Evolutionary conservation across 30 jellyfish, hydroid and myxozoan species (phyloP), one percentile per base, ranked within the genome.

Genomic region (Aurelia aurita complex sp. Pacific): DNA sequence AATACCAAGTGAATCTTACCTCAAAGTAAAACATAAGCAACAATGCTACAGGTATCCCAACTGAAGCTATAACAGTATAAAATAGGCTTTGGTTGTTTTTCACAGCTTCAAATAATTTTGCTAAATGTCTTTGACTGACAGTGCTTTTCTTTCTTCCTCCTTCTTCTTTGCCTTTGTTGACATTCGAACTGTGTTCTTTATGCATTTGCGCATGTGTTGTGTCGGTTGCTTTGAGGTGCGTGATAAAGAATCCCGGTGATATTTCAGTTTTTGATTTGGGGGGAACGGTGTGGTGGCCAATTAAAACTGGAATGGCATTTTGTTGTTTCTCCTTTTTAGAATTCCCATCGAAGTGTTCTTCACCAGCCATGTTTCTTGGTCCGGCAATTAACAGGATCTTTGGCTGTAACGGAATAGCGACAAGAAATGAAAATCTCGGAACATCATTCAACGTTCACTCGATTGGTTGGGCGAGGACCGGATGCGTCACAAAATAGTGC

Each of bases 251-350:
- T 7, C 96, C 97, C 11, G 99, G 96, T 52, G 98, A 89, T 19
- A 95, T 64, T 69, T 87, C 79, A 23, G 95, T 55, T 32, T 73
- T 76, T 10, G 97, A 64, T 19, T 91, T 40, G 6, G 95, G 95
- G 8, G 99, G 99, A 5, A 95, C 99, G 17, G 95, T 81, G 88
- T 95, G 99, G 60, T 95, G 85, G 61, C 99, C 99, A 80, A 89
- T 86, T 67, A 95, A 76, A 29, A 95, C 95, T 34, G 98, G 99
- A 51, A 95, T 90, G n/a, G 99, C 91, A n/a, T 85, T 89, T 32
- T 80, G 87, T 51, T 77, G 85, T 59, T 88, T 79, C 34, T 81
- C 64, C 35, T 69, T 83, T 64, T 69, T 14, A 35, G 79, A 14
- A 17, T 72, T 51, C 29, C 64, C 52, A 54, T 81, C 94, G 29